phyloP scores from a whole-genome alignment of 1,140 invertebrate genomes.

The Geopemphigus sp. region DNA sequence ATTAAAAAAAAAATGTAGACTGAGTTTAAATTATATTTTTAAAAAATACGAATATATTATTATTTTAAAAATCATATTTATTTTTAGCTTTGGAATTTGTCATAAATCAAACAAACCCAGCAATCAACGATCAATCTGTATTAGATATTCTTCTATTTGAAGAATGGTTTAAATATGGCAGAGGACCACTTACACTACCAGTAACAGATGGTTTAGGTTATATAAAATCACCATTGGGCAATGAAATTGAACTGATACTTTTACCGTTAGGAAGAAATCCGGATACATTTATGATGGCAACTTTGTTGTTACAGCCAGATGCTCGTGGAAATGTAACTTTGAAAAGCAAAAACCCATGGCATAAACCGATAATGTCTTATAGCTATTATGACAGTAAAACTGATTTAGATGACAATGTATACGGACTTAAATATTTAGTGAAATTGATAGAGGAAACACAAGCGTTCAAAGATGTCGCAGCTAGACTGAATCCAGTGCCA shows the following conservation, averaged over 20 bases:
- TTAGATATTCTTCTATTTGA: conserved; percentile 42
- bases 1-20: no score
- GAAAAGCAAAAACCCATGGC: conserved; percentile 68
- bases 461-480: conserved; percentile 63
- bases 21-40: no score
- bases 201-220: conserved; percentile 61
- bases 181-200: conserved; percentile 57
- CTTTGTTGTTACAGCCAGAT: conserved; percentile 72
- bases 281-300: conserved; percentile 66
- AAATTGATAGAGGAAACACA: conserved; percentile 61
- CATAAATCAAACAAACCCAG: conserved; percentile 64
- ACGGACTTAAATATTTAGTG: conserved; percentile 65
- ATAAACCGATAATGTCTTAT: conserved; percentile 71
- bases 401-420: conserved; percentile 67
- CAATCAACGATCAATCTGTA: conserved; percentile 49
- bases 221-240: conserved; percentile 58
- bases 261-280: conserved; percentile 69
- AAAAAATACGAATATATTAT: no score
- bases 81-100: conserved; percentile 66
- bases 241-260: conserved; percentile 73
- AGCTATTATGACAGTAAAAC: conserved; percentile 69
- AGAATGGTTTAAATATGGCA: conserved; percentile 55
- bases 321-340: conserved; percentile 69
- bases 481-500: conserved; percentile 60
- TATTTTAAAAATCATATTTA: neutral